A percentile compares a stretch with the other conserved stretches of the same genome.
These are phyloP conservation scores for Irena cyanogastra DNA, from an alignment of 2,113 vertebrate genomes.

Conservation along the genomic window DNA sequence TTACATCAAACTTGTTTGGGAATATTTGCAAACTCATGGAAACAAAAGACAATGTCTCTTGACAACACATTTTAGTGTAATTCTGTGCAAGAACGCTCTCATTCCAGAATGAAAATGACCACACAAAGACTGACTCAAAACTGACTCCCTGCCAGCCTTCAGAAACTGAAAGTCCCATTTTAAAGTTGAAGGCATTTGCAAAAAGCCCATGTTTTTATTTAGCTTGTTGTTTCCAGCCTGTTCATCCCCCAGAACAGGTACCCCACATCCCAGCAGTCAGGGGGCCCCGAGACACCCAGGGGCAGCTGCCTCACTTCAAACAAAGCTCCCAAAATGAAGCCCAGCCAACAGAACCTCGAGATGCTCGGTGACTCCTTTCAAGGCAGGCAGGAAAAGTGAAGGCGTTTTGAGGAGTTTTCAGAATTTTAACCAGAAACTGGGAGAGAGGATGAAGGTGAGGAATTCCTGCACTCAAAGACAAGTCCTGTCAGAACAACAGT, in stretches of 20 bases:
- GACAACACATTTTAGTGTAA: conserved; percentile 29
- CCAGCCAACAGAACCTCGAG: neutral
- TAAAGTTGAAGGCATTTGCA: neutral
- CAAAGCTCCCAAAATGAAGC: neutral
- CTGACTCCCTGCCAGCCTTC: neutral
- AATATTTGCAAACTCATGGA: conserved; percentile 38
- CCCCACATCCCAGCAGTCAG: neutral
- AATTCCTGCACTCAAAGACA: neutral
- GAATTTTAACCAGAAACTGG: neutral
- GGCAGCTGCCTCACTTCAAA: neutral
- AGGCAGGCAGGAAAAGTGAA: neutral
- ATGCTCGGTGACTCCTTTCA: neutral
- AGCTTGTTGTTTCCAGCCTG: neutral
- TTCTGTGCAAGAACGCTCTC: conserved; percentile 16
- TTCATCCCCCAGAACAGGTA: neutral
- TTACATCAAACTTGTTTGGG: conserved; percentile 44
- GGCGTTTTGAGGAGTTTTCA: neutral
- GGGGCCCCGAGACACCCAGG: neutral
- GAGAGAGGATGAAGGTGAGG: neutral
- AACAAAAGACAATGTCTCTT: conserved; percentile 56
- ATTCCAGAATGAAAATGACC: conserved; percentile 46
- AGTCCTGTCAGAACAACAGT: neutral
- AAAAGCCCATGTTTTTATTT: neutral
- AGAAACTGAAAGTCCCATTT: conserved; percentile 46
- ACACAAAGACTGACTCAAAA: conserved; percentile 54